Evolutionary conservation across 2,797 vertebrate genomes (phyloP), one percentile per base, ranked within the genome.

Genomic region (Galagoides demidoff): DNA sequence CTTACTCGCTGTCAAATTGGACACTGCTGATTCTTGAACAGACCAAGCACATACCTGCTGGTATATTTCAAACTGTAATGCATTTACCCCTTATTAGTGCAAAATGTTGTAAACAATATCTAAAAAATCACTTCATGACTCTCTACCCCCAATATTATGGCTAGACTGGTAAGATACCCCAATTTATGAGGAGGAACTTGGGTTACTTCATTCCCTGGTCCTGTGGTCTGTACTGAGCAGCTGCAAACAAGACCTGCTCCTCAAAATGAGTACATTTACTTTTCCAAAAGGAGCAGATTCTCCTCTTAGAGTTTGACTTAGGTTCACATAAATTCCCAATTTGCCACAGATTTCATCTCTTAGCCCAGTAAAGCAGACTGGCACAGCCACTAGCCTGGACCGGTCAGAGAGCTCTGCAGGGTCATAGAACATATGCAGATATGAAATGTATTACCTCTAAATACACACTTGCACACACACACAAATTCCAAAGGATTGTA

Each of bases 381-480:
- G 61, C 49, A 73, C 37, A 25, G 5, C 14, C 43, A 59, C 10
- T 85, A 79, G 43, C 25, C 59, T 81, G 45, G 37, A 61, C 31
- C 31, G 70, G 3, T 66, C 29, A 78, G n/a, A 39, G 45, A 91
- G 37, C n/a, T 71, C 14, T 66, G 70, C 4, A 29, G 9, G 7
- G 31, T 94, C 49, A 83, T 9, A 39, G 20, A 95, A 71, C 13
- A 86, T 61, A 78, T 27, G 20, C 57, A 78, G 34, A 88, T 82
- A 23, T 73, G 22, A 96, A 97, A 68, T 77, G 39, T 13, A 17
- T 92, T 57, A 49, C 25, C 3, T 82, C 45, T 73, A 63, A 95
- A 66, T 13, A 68, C 14, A 79, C 13, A 64, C 12, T n/a, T 14
- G 34, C 16, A 25, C 12, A 5, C 78, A 20, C 34, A 71, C n/a